Conservation (phyloP, 2,797 vertebrate genomes). For the Poeciliopsis presidionis region DNA sequence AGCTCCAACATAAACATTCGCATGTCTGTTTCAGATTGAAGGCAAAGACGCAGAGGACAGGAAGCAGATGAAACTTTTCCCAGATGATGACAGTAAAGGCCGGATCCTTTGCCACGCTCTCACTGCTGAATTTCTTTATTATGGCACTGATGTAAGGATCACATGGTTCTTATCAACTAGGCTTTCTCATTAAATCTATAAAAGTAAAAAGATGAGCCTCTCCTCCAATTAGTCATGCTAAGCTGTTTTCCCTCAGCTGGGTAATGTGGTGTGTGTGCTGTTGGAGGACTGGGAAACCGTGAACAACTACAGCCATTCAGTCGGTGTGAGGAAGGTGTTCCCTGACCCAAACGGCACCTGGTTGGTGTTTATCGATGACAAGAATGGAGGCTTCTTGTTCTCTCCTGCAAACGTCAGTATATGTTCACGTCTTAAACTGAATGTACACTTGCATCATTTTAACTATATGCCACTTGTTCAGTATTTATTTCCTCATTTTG, state of each 20-base stretch:
- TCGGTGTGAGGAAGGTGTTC: slow-evolving; percentile 91
- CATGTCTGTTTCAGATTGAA: slow-evolving; percentile 85
- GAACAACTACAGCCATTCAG: slow-evolving; percentile 89
- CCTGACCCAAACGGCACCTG: slow-evolving; percentile 90
- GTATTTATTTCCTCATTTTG: neutral
- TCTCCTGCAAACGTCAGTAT: slow-evolving; percentile 85
- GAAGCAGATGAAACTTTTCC: slow-evolving; percentile 93
- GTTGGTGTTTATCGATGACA: slow-evolving; percentile 93
- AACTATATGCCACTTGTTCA: neutral
- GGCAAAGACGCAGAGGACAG: slow-evolving; percentile 87
- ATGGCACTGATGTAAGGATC: slow-evolving; percentile 90
- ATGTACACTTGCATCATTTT: neutral
- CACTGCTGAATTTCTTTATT: slow-evolving; percentile 93
- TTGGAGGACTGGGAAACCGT: slow-evolving; percentile 94
- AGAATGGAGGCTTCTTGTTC: slow-evolving; percentile 92
- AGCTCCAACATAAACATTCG: neutral
- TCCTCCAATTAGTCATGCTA: neutral
- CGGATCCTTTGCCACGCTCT: slow-evolving; percentile 92
- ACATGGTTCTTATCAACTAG: neutral
- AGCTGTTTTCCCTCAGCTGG: slow-evolving; percentile 77
- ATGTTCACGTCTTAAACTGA: neutral
- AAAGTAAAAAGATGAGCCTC: neutral
- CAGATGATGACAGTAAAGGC: slow-evolving; percentile 86
- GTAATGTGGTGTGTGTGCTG: slow-evolving; percentile 89
- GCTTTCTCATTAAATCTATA: neutral